phyloP scores from a whole-genome alignment of 2,888 invertebrate genomes.

The Drosophila differens region DNA sequence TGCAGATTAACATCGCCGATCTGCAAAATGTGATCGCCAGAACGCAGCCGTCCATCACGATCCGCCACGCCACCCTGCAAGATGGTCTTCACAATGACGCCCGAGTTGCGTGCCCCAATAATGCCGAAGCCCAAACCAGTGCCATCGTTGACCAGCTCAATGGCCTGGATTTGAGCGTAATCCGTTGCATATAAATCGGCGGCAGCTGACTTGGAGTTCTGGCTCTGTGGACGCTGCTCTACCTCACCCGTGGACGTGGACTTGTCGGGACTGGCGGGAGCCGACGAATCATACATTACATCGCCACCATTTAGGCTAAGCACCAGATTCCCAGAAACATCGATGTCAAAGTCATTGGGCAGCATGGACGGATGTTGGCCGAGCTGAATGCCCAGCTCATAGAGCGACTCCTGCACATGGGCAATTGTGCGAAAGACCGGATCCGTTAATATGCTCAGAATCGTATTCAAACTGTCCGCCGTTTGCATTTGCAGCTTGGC shows the following conservation, averaged over 20 bases:
- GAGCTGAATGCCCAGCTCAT: constrained; percentile 93
- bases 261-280: constrained; percentile 88
- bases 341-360: constrained; percentile 97
- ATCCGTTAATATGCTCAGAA: constrained; percentile 94
- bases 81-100: constrained; percentile 99
- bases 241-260: constrained; percentile 76
- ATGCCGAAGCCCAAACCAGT: constrained; percentile 99
- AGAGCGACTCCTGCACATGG: constrained; percentile 95
- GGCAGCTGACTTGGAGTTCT: constrained; percentile 86
- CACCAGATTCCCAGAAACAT: constrained; percentile 91
- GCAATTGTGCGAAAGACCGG: constrained; percentile 96
- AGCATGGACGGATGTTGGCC: constrained; percentile 96
- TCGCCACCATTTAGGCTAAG: constrained; percentile 88
- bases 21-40: constrained; percentile 99
- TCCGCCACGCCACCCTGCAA: constrained; percentile 99
- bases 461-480: constrained; percentile 92
- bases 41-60: constrained; percentile 97
- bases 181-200: constrained; percentile 93
- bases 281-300: constrained; percentile 86
- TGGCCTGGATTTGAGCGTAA: constrained; percentile 98
- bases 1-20: constrained; percentile 95
- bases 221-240: constrained; percentile 87
- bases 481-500: constrained; percentile 90
- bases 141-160: constrained; percentile 98
- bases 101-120: constrained; percentile 98